Conservation (phyloP, 2,113 vertebrate genomes). For the Nycticryphes semicollaris region DNA sequence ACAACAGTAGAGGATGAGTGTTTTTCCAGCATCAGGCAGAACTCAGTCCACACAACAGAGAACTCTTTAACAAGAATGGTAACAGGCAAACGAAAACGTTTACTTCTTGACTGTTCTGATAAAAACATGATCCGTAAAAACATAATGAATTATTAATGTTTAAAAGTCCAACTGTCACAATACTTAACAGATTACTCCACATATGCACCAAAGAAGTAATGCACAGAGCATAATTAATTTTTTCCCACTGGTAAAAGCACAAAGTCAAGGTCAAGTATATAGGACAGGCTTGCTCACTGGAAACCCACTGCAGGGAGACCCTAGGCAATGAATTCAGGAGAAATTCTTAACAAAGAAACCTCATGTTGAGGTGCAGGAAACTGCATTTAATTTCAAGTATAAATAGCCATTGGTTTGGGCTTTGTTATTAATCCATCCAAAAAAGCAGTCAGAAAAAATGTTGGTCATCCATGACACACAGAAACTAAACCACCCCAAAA, state of each 20-base stretch:
- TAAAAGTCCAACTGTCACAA: neutral
- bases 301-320: neutral
- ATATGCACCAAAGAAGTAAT: neutral
- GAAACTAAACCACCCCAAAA: fast-evolving
- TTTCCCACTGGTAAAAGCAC: neutral
- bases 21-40: neutral
- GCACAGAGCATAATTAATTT: neutral
- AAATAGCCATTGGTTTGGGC: neutral
- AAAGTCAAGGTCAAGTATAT: neutral
- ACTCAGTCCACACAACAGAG: neutral
- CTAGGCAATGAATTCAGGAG: neutral
- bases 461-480: neutral
- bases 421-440: neutral
- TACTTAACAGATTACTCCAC: neutral
- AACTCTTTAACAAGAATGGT: neutral
- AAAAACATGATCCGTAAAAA: neutral
- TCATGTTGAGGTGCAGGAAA: neutral
- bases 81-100: neutral
- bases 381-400: neutral
- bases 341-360: neutral
- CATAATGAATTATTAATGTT: neutral
- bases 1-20: neutral
- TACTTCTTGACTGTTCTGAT: neutral
- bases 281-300: neutral
- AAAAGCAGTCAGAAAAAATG: neutral